phyloP scores from a whole-genome alignment of 2,797 vertebrate species.

The Apodemus agrarius region DNA sequence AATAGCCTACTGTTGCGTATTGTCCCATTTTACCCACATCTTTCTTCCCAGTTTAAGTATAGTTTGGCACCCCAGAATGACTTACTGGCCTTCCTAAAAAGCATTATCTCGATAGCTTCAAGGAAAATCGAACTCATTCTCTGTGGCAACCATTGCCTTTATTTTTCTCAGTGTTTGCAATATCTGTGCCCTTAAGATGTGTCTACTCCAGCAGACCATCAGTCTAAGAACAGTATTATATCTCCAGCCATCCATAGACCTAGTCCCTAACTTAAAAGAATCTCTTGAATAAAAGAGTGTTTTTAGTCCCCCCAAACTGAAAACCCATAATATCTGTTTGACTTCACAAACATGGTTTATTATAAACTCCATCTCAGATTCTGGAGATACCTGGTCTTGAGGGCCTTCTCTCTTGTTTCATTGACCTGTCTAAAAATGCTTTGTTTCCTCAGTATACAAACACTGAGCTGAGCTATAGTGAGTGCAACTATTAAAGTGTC shows the following conservation, averaged over 20 bases:
- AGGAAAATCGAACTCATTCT: not conserved
- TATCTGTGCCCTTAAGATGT: not conserved
- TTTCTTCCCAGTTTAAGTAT: not conserved
- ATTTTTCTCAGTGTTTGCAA: slow-evolving; percentile 14
- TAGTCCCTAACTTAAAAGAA: not conserved
- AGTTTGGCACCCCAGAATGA: not conserved
- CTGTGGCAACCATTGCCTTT: not conserved
- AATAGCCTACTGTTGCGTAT: not conserved
- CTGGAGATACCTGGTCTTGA: not conserved
- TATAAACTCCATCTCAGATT: not conserved
- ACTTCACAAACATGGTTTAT: not conserved
- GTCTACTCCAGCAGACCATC: not conserved
- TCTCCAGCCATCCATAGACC: not conserved
- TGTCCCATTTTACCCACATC: not conserved
- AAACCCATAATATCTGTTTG: not conserved
- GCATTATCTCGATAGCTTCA: not conserved
- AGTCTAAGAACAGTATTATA: not conserved
- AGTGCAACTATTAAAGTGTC: not conserved
- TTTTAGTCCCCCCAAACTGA: not conserved
- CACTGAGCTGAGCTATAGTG: not conserved
- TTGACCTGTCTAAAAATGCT: not conserved
- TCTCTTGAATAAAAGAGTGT: not conserved
- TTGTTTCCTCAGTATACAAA: not conserved
- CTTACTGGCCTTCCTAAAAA: not conserved
- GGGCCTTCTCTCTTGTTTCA: not conserved